Conservation (phyloP, 2,888 invertebrate species). For the Eristalis pertinax region DNA sequence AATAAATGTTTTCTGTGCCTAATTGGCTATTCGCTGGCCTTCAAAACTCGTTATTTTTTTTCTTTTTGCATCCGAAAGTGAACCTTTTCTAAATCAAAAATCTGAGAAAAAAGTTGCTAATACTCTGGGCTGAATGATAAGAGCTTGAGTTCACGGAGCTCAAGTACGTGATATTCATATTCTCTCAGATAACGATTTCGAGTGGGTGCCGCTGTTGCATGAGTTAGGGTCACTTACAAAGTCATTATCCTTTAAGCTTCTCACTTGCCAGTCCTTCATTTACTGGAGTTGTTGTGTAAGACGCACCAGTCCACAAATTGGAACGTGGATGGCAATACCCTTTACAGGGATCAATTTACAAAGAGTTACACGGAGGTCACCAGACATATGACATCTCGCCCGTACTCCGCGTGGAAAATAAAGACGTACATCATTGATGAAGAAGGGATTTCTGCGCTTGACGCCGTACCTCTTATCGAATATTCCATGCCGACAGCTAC, state of each 20-base stretch:
- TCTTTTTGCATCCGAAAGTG: no score
- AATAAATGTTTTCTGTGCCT: no score
- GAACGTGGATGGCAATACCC: not conserved
- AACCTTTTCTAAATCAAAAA: no score
- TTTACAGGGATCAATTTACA: not conserved
- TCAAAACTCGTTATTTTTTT: no score
- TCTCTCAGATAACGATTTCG: not conserved
- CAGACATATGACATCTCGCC: not conserved
- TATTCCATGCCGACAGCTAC: not conserved
- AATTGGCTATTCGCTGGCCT: no score
- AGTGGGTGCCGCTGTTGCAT: not conserved
- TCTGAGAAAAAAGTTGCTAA: no score
- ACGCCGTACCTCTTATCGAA: not conserved
- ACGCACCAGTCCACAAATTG: not conserved
- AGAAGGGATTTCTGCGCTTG: not conserved
- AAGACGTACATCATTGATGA: not conserved
- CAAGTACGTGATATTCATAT: not conserved
- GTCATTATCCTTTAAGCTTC: no score
- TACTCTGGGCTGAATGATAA: not conserved
- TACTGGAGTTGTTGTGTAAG: not conserved
- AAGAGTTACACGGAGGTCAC: not conserved
- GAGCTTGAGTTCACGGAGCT: not conserved
- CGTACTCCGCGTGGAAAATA: not conserved
- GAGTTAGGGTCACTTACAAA: not conserved
- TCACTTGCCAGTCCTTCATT: no score